Percentiles rank a stretch among this genome's conserved stretches.
These are phyloP conservation scores for Caenorhabditis sp. DNA, from an alignment of 2,888 invertebrate genomes.

Conservation along the genomic window DNA sequence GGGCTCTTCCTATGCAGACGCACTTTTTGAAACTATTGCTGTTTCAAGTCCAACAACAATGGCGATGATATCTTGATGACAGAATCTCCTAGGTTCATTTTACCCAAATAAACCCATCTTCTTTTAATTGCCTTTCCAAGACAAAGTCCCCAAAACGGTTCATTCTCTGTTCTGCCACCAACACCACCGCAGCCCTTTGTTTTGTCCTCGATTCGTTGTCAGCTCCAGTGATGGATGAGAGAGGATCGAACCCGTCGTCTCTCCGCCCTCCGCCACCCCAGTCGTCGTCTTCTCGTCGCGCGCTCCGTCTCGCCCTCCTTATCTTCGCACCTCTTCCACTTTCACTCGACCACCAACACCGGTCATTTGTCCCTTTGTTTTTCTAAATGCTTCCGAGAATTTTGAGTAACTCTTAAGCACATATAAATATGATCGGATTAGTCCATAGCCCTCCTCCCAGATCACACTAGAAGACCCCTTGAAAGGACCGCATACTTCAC, in stretches of 20 bases:
- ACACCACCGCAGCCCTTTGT: slow-evolving; percentile 1
- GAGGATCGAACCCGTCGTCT: slow-evolving; percentile 28
- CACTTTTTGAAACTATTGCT: background rate
- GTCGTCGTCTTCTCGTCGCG: background rate
- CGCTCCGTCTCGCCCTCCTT: background rate
- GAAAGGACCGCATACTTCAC: slow-evolving; percentile 6
- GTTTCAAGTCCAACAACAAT: too few species aligned
- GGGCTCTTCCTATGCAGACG: background rate
- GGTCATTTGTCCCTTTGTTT: background rate
- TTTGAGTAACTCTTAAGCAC: too few species aligned
- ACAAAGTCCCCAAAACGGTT: background rate
- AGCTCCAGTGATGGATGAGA: slow-evolving; percentile 41
- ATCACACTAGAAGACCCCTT: slow-evolving; percentile 5
- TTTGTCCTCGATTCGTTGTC: slow-evolving; percentile 32
- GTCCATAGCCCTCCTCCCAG: background rate
- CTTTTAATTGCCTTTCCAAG: slow-evolving; percentile 34
- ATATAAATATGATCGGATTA: too few species aligned
- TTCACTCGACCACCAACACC: background rate
- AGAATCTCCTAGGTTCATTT: too few species aligned
- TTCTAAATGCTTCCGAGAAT: too few species aligned
- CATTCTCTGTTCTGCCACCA: slow-evolving; percentile 7
- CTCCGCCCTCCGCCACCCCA: background rate
- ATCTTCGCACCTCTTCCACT: slow-evolving; percentile 11
- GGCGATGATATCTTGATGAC: too few species aligned
- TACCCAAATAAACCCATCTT: too few species aligned